Evolutionary conservation across 1,140 invertebrate genomes (phyloP), one percentile per base, ranked within the genome.

Genomic region (Sycophila sp.): DNA sequence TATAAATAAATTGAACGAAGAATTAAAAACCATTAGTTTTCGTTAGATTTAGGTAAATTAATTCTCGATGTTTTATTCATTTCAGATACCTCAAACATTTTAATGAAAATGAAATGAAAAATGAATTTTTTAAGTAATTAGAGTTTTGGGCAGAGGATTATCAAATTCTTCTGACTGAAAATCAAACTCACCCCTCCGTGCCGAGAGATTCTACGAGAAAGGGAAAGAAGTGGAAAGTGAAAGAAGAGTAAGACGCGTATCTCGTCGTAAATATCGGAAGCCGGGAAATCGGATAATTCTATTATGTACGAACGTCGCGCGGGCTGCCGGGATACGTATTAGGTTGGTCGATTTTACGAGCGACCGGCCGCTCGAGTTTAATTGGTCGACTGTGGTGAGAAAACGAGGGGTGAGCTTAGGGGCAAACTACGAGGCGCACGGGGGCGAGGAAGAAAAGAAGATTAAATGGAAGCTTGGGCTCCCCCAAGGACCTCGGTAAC

Each of bases 301-400:
- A 71, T 71, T 71, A 63, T 28, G n/a, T n/a, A 19, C 40, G 56
- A 17, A 40, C 26, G 17, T 19, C 17, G 17, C 28, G 19, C 19
- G 47, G 10, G 30, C 34, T 34, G 40, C 11, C 30, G 26, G n/a
- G n/a, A n/a, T n/a, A n/a, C n/a, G n/a, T n/a, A n/a, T n/a, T n/a
- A n/a, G n/a, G n/a, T n/a, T n/a, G 42, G 8, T 19, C 60, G 22
- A 62, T 58, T 71, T 64, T 47, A 64, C 53, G 53, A 70, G 56
- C 49, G 34, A 70, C 34, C 49, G 36, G 22, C n/a, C 53, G 69
- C 49, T 65, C 40, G 28, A 71, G 69, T 58, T 71, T 71, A 71
- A 71, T 71, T 71, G 69, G 69, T 51, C 45, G 30, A n/a, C 53
- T 62, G 69, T 45, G 60, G 60, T 26, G 59, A 55, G 58, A 69